Evolutionary conservation across 2,113 vertebrate species (phyloP).

Genomic region (Typhlomys cinereus): DNA sequence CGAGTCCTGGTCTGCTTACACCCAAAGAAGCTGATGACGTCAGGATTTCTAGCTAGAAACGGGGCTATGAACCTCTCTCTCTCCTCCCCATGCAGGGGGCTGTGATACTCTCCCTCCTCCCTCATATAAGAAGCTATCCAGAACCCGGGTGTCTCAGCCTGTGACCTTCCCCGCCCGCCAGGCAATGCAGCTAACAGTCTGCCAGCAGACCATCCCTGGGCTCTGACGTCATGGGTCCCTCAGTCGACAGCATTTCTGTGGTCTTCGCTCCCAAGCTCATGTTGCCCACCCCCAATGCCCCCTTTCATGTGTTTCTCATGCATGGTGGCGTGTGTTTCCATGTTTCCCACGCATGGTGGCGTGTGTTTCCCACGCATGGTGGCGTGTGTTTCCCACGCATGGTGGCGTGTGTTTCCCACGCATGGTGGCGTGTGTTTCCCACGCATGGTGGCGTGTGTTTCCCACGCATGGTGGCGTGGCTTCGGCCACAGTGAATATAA

Average conservation of each 20-base stretch:
- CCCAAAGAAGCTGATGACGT: too few relatives aligned
- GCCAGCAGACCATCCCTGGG: not conserved
- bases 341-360: not conserved
- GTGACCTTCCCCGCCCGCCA: fast-evolving
- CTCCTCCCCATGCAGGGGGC: fast-evolving
- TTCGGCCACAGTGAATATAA: not conserved
- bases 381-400: not conserved
- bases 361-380: too few relatives aligned
- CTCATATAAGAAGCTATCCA: not conserved
- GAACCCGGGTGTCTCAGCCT: fast-evolving
- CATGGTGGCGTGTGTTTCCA: too few relatives aligned
- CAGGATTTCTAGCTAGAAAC: fast-evolving
- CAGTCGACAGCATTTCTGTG: not conserved
- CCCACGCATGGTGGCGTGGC: not conserved
- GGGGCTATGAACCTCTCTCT: too few relatives aligned
- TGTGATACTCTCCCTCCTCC: fast-evolving
- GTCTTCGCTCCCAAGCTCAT: not conserved
- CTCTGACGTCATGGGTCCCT: not conserved
- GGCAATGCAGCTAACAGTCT: too few relatives aligned
- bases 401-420: not conserved
- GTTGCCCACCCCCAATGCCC: not conserved
- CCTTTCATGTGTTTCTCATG: not conserved
- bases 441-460: not conserved
- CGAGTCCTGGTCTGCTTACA: not conserved
- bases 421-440: not conserved